phyloP scores from a whole-genome alignment of 1,140 invertebrate species.

The Drosophila micromelanica region DNA sequence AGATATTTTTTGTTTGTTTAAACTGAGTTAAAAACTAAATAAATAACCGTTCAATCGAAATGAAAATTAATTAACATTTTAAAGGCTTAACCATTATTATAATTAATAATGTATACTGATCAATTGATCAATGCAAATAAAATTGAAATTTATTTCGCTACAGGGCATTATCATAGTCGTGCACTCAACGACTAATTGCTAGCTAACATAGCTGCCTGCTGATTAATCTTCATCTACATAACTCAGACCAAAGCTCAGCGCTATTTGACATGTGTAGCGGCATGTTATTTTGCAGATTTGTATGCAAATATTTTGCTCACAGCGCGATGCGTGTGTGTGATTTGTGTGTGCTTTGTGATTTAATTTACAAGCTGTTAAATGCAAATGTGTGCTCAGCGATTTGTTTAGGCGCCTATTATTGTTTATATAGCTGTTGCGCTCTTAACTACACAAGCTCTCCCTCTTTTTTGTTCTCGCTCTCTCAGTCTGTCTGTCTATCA shows the following conservation, averaged over 20 bases:
- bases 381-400: constrained; percentile 56
- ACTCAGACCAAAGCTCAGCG: constrained; percentile 43
- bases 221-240: constrained; percentile 62
- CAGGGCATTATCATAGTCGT: constrained; percentile 19
- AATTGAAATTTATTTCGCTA: neutral
- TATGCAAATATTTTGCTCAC: constrained; percentile 66
- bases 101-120: too few relatives aligned
- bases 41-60: too few relatives aligned
- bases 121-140: too few relatives aligned
- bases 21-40: too few relatives aligned
- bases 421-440: constrained; percentile 18
- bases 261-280: constrained; percentile 66
- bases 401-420: constrained; percentile 50
- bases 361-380: constrained; percentile 61
- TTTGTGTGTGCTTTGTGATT: constrained; percentile 38
- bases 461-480: neutral
- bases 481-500: neutral
- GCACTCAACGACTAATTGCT: neutral
- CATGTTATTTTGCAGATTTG: constrained; percentile 55
- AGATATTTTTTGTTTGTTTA: too few relatives aligned
- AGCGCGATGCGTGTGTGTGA: constrained; percentile 2
- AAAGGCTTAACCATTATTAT: too few relatives aligned
- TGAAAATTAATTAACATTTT: too few relatives aligned
- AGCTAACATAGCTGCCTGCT: constrained; percentile 52
- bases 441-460: neutral